A percentile compares a stretch with the other conserved stretches of the same genome.
Conservation (phyloP, 2,888 invertebrate genomes). For the Pilophorus perplexus region DNA sequence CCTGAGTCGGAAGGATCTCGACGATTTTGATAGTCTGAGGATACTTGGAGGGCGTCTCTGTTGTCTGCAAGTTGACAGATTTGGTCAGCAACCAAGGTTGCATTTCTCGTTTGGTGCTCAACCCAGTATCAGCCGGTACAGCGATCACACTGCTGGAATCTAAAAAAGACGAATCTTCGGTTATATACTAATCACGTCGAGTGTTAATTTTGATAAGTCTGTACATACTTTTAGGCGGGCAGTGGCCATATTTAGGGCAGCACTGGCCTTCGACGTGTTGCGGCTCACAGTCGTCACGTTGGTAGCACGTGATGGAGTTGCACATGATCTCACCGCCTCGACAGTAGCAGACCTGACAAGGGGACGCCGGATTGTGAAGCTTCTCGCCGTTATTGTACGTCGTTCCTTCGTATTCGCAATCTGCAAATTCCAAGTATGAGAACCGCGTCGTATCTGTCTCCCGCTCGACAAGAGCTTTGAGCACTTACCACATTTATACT, state of each 20-base stretch:
- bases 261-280: conserved; percentile 70
- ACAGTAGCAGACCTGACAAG: conserved; percentile 78
- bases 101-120: conserved; percentile 47
- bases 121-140: conserved; percentile 14
- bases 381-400: conserved; percentile 74
- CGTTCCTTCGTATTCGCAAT: conserved; percentile 72
- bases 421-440: conserved; percentile 52
- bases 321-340: conserved; percentile 76
- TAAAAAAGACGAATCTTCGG: too few species aligned
- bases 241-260: conserved; percentile 79
- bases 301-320: conserved; percentile 72
- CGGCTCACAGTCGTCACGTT: conserved; percentile 71
- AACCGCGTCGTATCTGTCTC: neutral
- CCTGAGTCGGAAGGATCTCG: conserved; percentile 44
- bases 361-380: conserved; percentile 63
- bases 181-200: too few species aligned
- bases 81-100: conserved; percentile 49
- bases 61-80: conserved; percentile 37
- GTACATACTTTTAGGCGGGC: conserved; percentile 63
- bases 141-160: conserved; percentile 32
- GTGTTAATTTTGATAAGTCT: too few species aligned
- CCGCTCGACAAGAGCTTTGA: neutral
- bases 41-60: conserved; percentile 24
- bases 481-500: conserved; percentile 72
- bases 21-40: conserved; percentile 46